phyloP scores from a whole-genome alignment of 2,888 invertebrate species.

The Drosophila rubida region DNA sequence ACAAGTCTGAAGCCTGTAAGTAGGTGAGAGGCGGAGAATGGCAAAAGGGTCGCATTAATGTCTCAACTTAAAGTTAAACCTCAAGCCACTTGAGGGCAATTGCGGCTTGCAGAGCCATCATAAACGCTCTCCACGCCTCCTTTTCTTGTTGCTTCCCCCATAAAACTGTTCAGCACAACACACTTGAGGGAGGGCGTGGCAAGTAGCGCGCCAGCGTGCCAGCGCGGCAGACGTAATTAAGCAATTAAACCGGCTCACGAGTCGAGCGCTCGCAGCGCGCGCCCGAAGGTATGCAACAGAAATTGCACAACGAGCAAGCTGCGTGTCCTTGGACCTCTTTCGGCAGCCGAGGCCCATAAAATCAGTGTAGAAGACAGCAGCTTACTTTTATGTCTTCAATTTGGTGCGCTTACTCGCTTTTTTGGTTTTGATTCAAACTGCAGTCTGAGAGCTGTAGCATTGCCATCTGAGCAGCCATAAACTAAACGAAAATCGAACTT shows the following conservation, averaged over 20 bases:
- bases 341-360: constrained; percentile 44
- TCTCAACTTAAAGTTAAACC: constrained; percentile 23
- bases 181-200: constrained; percentile 15
- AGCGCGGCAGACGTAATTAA: constrained; percentile 66
- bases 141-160: constrained; percentile 22
- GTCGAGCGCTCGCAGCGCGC: constrained; percentile 4
- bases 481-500: constrained; percentile 1
- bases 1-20: constrained; percentile 14
- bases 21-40: background rate
- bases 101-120: constrained; percentile 27
- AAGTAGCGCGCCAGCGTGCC: constrained; percentile 18
- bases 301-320: constrained; percentile 23
- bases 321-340: constrained; percentile 20
- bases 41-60: constrained; percentile 35
- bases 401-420: background rate
- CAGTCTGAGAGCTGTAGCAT: constrained; percentile 11
- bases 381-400: constrained; percentile 43
- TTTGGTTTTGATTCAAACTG: constrained; percentile 22
- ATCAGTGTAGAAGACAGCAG: constrained; percentile 56
- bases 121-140: constrained; percentile 17
- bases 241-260: constrained; percentile 65
- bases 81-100: constrained; percentile 38
- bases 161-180: constrained; percentile 33
- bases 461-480: constrained; percentile 15
- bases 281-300: constrained; percentile 60